phyloP scores from a whole-genome alignment of 2,797 vertebrate species.

The Phoebastria nigripes region DNA sequence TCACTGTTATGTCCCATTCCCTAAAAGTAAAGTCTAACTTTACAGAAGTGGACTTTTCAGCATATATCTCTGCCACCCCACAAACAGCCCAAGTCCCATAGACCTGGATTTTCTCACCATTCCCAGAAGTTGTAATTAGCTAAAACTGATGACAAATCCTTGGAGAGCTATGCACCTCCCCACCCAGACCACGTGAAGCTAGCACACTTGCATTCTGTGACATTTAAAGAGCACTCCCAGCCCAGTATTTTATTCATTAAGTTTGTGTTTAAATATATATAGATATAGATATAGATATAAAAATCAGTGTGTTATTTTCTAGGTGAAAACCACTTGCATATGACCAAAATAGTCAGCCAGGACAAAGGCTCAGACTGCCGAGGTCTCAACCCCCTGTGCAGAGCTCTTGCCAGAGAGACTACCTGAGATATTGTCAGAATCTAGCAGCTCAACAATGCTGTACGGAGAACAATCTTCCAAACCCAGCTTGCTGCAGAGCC shows the following conservation, averaged over 20 bases:
- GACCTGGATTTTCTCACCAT: neutral
- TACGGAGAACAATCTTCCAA: conserved; percentile 97
- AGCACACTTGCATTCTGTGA: conserved; percentile 11
- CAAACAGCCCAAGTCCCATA: neutral
- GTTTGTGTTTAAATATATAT: conserved; percentile 12
- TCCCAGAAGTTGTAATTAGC: neutral
- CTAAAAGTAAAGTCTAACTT: neutral
- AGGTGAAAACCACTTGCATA: neutral
- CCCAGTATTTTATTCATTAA: neutral
- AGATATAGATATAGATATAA: neutral
- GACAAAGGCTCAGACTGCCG: conserved; percentile 81
- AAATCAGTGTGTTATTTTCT: conserved; percentile 11
- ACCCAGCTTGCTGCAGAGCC: conserved; percentile 94
- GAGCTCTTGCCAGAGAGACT: conserved; percentile 86
- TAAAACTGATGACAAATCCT: conserved; percentile 9
- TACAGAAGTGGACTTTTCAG: neutral
- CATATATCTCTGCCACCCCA: neutral
- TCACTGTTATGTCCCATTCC: neutral
- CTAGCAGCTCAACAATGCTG: conserved; percentile 94
- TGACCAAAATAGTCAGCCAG: conserved; percentile 3
- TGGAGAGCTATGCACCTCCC: conserved; percentile 18
- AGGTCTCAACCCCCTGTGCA: conserved; percentile 86
- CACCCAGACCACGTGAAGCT: neutral
- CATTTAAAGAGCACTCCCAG: conserved; percentile 11
- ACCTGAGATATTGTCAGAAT: conserved; percentile 91